Evolutionary conservation across 2,113 vertebrate species (phyloP), one percentile per base, ranked within the genome.

Genomic region (Corapipo altera): DNA sequence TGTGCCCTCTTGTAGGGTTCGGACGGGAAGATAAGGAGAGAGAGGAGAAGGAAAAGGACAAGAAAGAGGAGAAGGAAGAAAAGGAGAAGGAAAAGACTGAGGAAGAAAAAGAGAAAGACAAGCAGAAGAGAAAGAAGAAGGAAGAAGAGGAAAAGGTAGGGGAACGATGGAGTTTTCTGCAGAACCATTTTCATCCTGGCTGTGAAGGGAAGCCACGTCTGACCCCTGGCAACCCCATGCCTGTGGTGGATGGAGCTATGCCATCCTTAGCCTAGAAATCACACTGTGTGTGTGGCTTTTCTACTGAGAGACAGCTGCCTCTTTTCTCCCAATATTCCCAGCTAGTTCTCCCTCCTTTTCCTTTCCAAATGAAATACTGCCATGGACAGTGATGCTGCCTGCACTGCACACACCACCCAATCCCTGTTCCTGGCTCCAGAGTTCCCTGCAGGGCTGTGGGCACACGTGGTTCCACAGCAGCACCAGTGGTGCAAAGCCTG

Each of bases 1-100:
- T 66, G 9, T 80, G 72, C 24, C 35, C 27, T 43, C 46, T 33
- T 13, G 7, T 22, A 97, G 97, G 92, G 83, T 97, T 97, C 95
- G 97, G 97, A 71, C 95, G 94, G 88, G 96, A 96, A 18, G 96
- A 97, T 30, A 96, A 96, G 71, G 96, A 97, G 12, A 83, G 23
- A 48, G 94, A 96, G 19, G 92, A 97, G 44, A 95, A 95, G 71
- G 93, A 96, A 35, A 96, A 95, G 62, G 81, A 94, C 12, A 83
- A 92, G 21, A 67, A 87, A 26, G 66, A 81, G 59, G 74, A 89
- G 52, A 61, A 93, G 28, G 26, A 67, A 62, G 49, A 95, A 52
- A 62, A 96, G 58, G 88, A 94, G 51, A 15, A 65, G 58, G 70
- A 90, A 88, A 44, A 86, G 62, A 5, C 21, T 9, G 85, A 79